phyloP scores from a whole-genome alignment of 2,797 vertebrate genomes.

The Dermochelys coriacea region DNA sequence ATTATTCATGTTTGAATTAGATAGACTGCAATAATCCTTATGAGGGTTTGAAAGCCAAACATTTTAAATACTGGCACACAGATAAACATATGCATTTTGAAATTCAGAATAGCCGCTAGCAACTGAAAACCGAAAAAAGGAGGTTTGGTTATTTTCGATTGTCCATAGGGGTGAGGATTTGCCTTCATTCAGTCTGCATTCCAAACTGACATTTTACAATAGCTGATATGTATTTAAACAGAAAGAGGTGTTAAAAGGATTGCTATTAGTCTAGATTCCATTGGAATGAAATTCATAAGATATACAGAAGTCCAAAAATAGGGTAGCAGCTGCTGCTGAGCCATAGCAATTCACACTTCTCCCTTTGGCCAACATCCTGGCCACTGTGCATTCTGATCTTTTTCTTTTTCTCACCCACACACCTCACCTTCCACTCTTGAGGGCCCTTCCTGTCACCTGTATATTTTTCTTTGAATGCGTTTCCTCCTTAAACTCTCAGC shows the following conservation, averaged over 20 bases:
- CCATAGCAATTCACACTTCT: not conserved
- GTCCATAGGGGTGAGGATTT: not conserved
- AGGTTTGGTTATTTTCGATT: not conserved
- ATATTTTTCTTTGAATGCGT: not conserved
- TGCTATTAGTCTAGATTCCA: not conserved
- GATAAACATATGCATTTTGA: not conserved
- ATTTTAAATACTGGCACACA: fast-evolving
- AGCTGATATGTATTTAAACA: not conserved
- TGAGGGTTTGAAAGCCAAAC: not conserved
- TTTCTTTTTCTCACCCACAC: not conserved
- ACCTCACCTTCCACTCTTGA: not conserved
- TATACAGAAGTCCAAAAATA: not conserved
- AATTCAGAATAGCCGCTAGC: not conserved
- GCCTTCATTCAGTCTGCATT: not conserved
- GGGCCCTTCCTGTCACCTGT: not conserved
- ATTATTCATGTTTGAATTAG: not conserved
- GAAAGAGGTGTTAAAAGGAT: not conserved
- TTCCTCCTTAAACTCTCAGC: not conserved
- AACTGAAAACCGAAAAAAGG: not conserved
- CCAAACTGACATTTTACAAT: not conserved
- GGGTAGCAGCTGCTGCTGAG: not conserved
- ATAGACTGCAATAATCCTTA: not conserved
- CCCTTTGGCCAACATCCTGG: fast-evolving
- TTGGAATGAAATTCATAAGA: not conserved
- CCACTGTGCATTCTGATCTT: not conserved